Conservation (phyloP, 2,888 invertebrate genomes). For the Acronicta alni region DNA sequence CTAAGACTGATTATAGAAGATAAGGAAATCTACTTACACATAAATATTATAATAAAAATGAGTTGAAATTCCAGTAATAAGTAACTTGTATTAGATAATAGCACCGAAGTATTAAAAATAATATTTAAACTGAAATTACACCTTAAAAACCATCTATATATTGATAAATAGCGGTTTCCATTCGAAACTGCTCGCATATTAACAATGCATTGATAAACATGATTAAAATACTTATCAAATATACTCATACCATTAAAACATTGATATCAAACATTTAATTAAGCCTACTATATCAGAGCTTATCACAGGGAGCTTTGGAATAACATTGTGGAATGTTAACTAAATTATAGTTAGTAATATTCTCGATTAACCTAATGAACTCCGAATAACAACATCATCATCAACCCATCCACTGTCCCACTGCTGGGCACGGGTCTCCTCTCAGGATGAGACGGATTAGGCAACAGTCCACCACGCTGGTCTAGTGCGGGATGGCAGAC, state of each 20-base stretch:
- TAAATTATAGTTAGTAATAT: slow-evolving; percentile 29
- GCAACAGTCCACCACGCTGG: too few species aligned
- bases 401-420: too few species aligned
- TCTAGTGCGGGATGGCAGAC: too few species aligned
- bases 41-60: background rate
- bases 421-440: too few species aligned
- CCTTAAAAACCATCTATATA: background rate
- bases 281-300: slow-evolving; percentile 40
- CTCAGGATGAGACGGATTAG: too few species aligned
- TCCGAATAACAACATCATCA: too few species aligned
- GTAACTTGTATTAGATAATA: slow-evolving; percentile 25
- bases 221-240: slow-evolving; percentile 36
- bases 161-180: too few species aligned
- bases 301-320: slow-evolving; percentile 75
- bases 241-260: slow-evolving; percentile 35
- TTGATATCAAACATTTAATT: slow-evolving; percentile 41
- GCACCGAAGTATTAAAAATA: slow-evolving; percentile 5
- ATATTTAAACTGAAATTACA: slow-evolving; percentile 17
- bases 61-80: slow-evolving; percentile 2
- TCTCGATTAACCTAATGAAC: slow-evolving; percentile 33
- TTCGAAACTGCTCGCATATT: slow-evolving; percentile 14
- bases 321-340: slow-evolving; percentile 60
- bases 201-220: slow-evolving; percentile 16
- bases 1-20: too few species aligned
- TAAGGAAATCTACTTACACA: too few species aligned